Evolutionary conservation across 2,113 vertebrate species (phyloP).

Genomic region (Colistium nudipinnis): DNA sequence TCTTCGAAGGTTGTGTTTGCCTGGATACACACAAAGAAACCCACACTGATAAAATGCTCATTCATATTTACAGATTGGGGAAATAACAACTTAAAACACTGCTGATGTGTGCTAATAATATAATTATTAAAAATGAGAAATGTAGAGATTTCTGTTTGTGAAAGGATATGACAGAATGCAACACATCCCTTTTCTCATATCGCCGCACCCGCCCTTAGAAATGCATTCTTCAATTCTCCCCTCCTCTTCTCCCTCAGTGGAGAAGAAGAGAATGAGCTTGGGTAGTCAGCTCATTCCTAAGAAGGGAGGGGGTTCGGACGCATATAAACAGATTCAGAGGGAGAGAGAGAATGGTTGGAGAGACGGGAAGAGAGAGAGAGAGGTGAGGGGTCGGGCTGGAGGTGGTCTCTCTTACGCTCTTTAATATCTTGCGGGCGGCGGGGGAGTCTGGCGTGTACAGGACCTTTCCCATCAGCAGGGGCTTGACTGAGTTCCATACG

Average conservation of each 20-base stretch:
- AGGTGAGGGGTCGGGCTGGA: conserved; percentile 49
- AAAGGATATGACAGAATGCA: not conserved
- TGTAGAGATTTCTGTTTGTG: not conserved
- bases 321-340: conserved; percentile 33
- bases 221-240: conserved; percentile 34
- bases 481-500: conserved; percentile 93
- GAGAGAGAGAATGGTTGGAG: conserved; percentile 3
- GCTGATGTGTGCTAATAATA: not conserved
- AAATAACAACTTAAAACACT: not conserved
- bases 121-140: not conserved
- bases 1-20: conserved; percentile 96
- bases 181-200: conserved; percentile 2
- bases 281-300: conserved; percentile 61
- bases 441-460: conserved; percentile 92
- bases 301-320: conserved; percentile 40
- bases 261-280: not conserved
- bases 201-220: conserved; percentile 33
- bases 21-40: conserved; percentile 73
- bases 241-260: conserved; percentile 12
- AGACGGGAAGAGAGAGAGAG: conserved; percentile 24
- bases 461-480: conserved; percentile 97
- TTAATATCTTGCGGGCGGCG: conserved; percentile 86
- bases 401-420: conserved; percentile 86
- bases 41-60: not conserved
- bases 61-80: no score